Evolutionary conservation across 1,140 invertebrate species (phyloP).

Genomic region (Drosophila micromelanica): DNA sequence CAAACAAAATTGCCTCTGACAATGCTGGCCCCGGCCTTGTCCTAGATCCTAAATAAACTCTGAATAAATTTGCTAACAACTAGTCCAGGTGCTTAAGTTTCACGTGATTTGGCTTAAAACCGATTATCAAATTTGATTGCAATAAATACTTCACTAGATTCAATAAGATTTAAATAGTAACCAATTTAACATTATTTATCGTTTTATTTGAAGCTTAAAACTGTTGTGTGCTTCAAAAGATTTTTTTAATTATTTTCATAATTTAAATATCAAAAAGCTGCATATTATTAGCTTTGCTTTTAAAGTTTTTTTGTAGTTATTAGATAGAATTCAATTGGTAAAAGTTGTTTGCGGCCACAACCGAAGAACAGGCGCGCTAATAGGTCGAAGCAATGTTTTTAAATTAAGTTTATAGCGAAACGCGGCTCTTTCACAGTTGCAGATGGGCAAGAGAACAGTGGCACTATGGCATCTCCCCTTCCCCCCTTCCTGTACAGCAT

Average conservation of each 20-base stretch:
- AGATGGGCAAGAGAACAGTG: not conserved
- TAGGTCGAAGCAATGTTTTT: constrained; percentile 29
- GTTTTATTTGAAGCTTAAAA: too few species aligned
- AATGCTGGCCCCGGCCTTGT: not conserved
- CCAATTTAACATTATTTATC: not conserved
- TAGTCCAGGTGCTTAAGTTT: not conserved
- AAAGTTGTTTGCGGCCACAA: constrained; percentile 14
- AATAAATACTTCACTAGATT: not conserved
- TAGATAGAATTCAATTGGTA: too few species aligned
- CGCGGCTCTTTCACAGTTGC: constrained; percentile 8
- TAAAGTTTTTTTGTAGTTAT: not conserved
- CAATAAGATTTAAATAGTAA: too few species aligned
- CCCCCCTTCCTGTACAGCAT: too few species aligned
- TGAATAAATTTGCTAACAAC: not conserved
- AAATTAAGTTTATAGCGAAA: constrained; percentile 59
- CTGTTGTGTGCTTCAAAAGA: too few species aligned
- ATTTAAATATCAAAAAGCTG: too few species aligned
- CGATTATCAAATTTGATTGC: constrained; percentile 5
- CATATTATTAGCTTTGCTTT: too few species aligned
- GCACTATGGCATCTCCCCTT: not conserved
- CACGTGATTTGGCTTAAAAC: not conserved
- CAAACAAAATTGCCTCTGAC: not conserved
- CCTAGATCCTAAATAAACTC: constrained; percentile 2
- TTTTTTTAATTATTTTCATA: too few species aligned
- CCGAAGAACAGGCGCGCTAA: constrained; percentile 14